These are phyloP conservation scores for Aulostomus chinensis DNA, from an alignment of 2,797 vertebrate genomes.

Conservation along the genomic window DNA sequence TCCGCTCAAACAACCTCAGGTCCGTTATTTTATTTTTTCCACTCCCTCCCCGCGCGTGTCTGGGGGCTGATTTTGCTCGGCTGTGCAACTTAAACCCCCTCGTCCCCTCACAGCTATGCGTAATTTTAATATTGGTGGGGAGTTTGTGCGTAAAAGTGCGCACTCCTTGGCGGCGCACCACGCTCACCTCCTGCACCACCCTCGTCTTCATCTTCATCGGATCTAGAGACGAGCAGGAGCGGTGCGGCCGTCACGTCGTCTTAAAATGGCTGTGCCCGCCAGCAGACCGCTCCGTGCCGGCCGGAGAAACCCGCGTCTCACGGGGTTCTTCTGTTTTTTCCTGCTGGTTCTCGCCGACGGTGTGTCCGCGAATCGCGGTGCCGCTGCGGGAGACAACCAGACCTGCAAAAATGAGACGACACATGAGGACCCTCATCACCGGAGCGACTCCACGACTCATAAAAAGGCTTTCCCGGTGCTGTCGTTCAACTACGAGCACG, in stretches of 20 bases:
- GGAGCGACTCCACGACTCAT: conserved; percentile 10
- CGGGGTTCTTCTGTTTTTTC: neutral
- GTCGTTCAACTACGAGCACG: conserved; percentile 80
- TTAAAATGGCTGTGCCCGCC: conserved; percentile 47
- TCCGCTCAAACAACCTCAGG: neutral
- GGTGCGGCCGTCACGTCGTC: neutral
- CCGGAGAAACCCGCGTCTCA: conserved; percentile 1
- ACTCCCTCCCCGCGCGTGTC: neutral
- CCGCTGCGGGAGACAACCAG: conserved; percentile 11
- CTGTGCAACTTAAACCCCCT: neutral
- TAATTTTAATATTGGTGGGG: conserved; percentile 14
- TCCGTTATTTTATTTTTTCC: neutral
- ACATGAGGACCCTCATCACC: neutral
- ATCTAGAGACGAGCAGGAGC: conserved; percentile 20
- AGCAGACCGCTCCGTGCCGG: neutral
- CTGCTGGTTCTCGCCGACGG: conserved; percentile 18
- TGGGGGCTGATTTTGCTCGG: neutral
- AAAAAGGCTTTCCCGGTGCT: conserved; percentile 88
- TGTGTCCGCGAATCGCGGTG: conserved; percentile 23
- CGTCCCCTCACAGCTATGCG: conserved; percentile 1
- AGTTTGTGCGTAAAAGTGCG: conserved; percentile 49
- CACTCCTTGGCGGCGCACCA: conserved; percentile 20
- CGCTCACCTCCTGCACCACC: conserved; percentile 8
- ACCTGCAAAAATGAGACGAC: neutral
- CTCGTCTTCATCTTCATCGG: conserved; percentile 29